phyloP scores from a whole-genome alignment of 2,888 invertebrate species.

The Malacosoma neustria region DNA sequence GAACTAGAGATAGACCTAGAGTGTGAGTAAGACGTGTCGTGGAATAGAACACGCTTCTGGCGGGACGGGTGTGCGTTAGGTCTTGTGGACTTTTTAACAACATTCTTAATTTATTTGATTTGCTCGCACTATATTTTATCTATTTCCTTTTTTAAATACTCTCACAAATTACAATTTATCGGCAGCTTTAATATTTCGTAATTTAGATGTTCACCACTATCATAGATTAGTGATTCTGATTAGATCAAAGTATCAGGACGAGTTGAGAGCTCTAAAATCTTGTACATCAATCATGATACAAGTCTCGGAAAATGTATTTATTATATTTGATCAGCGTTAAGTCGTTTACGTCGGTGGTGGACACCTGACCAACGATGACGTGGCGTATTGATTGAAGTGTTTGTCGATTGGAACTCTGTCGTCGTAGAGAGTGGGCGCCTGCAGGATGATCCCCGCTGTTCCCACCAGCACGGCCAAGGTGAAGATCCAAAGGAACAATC shows the following conservation, averaged over 20 bases:
- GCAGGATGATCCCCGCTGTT: constrained; percentile 94
- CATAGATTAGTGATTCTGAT: too few species aligned
- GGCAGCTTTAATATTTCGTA: too few species aligned
- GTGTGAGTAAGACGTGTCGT: constrained; percentile 43
- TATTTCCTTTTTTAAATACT: too few species aligned
- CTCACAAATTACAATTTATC: too few species aligned
- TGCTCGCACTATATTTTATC: too few species aligned
- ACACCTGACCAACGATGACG: constrained; percentile 85
- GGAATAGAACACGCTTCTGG: constrained; percentile 70
- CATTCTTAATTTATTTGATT: too few species aligned
- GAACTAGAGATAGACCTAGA: constrained; percentile 23
- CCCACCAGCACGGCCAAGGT: constrained; percentile 96
- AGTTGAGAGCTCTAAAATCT: too few species aligned
- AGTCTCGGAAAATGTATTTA: too few species aligned
- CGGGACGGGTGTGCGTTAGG: constrained; percentile 68
- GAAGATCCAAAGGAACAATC: constrained; percentile 98
- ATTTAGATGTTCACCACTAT: too few species aligned
- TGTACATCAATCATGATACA: too few species aligned
- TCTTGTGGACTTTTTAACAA: constrained; percentile 17
- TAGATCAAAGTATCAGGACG: too few species aligned
- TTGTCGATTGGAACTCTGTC: constrained; percentile 92
- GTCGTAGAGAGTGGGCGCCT: constrained; percentile 96
- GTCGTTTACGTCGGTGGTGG: constrained; percentile 80
- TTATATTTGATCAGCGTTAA: too few species aligned
- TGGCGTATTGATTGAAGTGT: constrained; percentile 88